Evolutionary conservation across 2,888 invertebrate genomes (phyloP).

Genomic region (Drosophila setosimentum): DNA sequence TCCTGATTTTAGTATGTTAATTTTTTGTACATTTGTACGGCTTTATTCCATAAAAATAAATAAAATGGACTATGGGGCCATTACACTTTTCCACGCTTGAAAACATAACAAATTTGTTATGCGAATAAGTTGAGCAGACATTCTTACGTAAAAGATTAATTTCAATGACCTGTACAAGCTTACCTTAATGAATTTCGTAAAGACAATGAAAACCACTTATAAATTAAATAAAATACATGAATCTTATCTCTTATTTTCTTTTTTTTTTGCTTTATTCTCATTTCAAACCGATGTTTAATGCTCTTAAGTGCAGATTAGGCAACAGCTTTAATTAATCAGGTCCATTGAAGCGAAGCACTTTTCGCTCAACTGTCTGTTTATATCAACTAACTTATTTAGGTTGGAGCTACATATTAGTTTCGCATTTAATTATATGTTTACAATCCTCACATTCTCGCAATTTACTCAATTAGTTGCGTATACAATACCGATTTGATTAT

Average conservation of each 20-base stretch:
- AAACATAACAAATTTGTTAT: background rate
- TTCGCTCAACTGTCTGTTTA: background rate
- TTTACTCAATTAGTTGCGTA: constrained; percentile 47
- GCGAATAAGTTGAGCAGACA: background rate
- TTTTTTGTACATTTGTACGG: no score
- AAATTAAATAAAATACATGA: background rate
- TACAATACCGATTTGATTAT: constrained; percentile 48
- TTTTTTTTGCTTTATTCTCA: no score
- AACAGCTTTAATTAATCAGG: background rate
- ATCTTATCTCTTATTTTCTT: background rate
- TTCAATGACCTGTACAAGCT: background rate
- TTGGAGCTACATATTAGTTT: constrained; percentile 36
- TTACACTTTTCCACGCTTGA: no score
- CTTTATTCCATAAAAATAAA: no score
- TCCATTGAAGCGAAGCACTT: background rate
- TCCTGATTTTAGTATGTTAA: no score
- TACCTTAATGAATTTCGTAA: background rate
- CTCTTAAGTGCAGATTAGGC: background rate
- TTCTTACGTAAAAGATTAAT: no score
- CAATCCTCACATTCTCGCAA: constrained; percentile 25
- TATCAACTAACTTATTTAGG: constrained; percentile 5
- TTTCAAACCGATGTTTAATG: background rate
- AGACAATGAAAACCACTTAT: background rate
- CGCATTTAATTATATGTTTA: constrained; percentile 54
- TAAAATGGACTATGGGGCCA: no score